Percentiles rank a stretch among this genome's conserved stretches.
These are phyloP conservation scores for Cephus runcator DNA, from an alignment of 2,888 invertebrate species.

Conservation along the genomic window DNA sequence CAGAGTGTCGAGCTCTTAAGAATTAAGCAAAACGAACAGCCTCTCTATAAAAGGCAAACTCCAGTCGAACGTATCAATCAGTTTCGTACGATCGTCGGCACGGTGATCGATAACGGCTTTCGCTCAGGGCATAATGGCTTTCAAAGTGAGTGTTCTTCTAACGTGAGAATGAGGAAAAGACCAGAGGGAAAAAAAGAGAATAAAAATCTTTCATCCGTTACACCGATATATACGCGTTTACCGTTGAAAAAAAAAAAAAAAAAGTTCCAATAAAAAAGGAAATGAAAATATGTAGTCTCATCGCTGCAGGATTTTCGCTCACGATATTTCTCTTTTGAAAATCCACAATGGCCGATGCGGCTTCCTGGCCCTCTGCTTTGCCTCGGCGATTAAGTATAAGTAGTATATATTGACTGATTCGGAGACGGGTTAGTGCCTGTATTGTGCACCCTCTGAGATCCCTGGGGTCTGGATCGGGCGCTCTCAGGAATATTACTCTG, in stretches of 20 bases:
- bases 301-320: not conserved
- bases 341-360: not conserved
- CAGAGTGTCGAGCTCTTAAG: not conserved
- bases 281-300: not conserved
- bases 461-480: not conserved
- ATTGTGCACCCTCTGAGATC: not conserved
- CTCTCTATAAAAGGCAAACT: conserved; percentile 39
- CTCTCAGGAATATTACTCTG: not conserved
- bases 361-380: not conserved
- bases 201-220: conserved; percentile 28
- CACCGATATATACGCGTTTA: not conserved
- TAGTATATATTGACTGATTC: not conserved
- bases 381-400: not conserved
- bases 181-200: not conserved
- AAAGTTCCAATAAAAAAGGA: not conserved
- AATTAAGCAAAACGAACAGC: not conserved
- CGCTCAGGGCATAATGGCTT: conserved; percentile 25
- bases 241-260: not conserved
- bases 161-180: not conserved
- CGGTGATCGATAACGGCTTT: conserved; percentile 21
- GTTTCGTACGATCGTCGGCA: conserved; percentile 3
- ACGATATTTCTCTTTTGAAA: not conserved
- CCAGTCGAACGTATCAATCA: conserved; percentile 8
- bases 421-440: not conserved
- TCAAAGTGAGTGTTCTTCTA: conserved; percentile 33